phyloP scores from a whole-genome alignment of 2,113 vertebrate genomes.

The Tetrax tetrax region DNA sequence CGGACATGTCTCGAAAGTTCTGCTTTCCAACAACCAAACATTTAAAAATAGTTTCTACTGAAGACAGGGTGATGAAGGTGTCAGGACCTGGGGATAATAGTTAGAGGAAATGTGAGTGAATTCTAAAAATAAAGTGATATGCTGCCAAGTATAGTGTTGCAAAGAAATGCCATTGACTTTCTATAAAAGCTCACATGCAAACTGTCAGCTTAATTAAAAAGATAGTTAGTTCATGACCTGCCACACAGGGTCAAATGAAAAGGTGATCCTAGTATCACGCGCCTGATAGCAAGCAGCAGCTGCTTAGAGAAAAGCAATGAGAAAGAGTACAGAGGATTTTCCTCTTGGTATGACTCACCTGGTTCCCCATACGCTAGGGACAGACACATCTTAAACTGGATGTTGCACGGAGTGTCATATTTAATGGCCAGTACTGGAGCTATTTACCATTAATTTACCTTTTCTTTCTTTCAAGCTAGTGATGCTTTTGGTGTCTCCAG shows the following conservation, averaged over 20 bases:
- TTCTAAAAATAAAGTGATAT: background rate
- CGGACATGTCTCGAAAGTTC: background rate
- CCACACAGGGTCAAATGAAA: background rate
- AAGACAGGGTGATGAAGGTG: background rate
- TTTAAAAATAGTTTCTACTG: background rate
- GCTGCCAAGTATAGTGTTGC: background rate
- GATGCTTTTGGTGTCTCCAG: background rate
- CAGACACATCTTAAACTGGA: background rate
- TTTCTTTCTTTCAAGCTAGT: background rate
- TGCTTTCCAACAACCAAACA: background rate
- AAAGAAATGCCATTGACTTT: background rate
- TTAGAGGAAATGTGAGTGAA: background rate
- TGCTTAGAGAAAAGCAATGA: background rate
- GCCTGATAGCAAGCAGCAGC: background rate
- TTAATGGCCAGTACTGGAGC: background rate
- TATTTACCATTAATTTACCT: background rate
- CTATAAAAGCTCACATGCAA: background rate
- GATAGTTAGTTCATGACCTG: background rate
- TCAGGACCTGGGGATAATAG: background rate
- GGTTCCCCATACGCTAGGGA: background rate
- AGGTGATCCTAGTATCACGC: background rate
- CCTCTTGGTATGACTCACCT: background rate
- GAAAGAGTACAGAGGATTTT: background rate
- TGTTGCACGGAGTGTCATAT: background rate
- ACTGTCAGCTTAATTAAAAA: slow-evolving; percentile 13